These are phyloP conservation scores for Hydropsyche tenuis DNA, from an alignment of 1,140 invertebrate genomes.

Conservation along the genomic window DNA sequence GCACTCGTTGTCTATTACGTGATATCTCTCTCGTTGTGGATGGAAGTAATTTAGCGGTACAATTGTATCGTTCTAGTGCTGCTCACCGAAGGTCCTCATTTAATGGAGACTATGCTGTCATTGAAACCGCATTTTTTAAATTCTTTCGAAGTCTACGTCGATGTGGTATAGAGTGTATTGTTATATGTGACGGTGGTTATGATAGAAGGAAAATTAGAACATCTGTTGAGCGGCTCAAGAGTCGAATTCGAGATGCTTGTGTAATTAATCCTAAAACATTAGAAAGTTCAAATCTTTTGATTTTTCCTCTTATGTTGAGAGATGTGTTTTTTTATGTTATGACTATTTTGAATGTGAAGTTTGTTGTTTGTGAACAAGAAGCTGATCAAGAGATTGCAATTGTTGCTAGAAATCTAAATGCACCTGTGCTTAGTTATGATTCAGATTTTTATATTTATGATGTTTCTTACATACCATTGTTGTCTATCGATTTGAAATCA, in stretches of 20 bases:
- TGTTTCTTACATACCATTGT: slow-evolving; percentile 80
- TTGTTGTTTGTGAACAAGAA: slow-evolving; percentile 80
- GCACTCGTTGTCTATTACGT: slow-evolving; percentile 70
- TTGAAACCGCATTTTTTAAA: slow-evolving; percentile 65
- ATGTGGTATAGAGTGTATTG: slow-evolving; percentile 78
- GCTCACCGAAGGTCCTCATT: slow-evolving; percentile 73
- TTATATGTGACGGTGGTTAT: slow-evolving; percentile 85
- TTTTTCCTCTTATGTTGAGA: slow-evolving; percentile 74
- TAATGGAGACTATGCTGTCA: slow-evolving; percentile 88
- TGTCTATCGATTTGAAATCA: slow-evolving; percentile 66
- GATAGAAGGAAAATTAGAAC: slow-evolving; percentile 80
- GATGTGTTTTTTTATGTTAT: slow-evolving; percentile 76
- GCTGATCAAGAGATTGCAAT: slow-evolving; percentile 85
- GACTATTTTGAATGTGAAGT: slow-evolving; percentile 67
- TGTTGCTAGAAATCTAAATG: slow-evolving; percentile 75
- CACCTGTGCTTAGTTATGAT: slow-evolving; percentile 87
- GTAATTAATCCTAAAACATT: slow-evolving; percentile 56
- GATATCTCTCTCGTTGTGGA: slow-evolving; percentile 80
- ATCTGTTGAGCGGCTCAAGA: slow-evolving; percentile 66
- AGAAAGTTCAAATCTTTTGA: slow-evolving; percentile 51
- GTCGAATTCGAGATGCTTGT: slow-evolving; percentile 67
- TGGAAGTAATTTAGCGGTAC: slow-evolving; percentile 78
- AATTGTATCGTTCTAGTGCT: slow-evolving; percentile 70
- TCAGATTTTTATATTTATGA: slow-evolving; percentile 92
- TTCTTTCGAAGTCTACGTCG: slow-evolving; percentile 76